These are phyloP conservation scores for Hipposideros larvatus DNA, from an alignment of 2,797 vertebrate genomes.

Conservation along the genomic window DNA sequence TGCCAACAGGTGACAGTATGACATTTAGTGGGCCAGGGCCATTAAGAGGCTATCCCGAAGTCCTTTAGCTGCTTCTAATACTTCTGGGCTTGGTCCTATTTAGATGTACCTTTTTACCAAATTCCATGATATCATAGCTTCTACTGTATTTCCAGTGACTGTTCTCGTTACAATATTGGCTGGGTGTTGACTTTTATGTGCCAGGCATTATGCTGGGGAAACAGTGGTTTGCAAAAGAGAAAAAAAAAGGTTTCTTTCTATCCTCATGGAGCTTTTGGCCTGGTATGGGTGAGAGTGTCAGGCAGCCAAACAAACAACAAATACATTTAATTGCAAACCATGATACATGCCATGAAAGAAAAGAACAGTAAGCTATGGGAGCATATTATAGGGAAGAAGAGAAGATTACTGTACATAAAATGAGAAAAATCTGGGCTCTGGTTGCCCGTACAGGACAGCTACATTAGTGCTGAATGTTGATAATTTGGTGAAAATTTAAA, in stretches of 20 bases:
- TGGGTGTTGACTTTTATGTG: neutral
- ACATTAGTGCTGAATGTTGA: neutral
- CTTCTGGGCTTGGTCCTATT: neutral
- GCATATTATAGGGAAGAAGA: neutral
- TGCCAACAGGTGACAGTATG: neutral
- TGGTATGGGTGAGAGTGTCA: neutral
- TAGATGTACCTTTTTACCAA: constrained; percentile 7
- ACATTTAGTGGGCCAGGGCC: neutral
- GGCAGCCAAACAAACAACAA: neutral
- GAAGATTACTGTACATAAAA: neutral
- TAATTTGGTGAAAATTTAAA: neutral
- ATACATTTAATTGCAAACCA: neutral
- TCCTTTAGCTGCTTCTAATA: neutral
- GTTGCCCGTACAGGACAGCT: neutral
- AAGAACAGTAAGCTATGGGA: neutral
- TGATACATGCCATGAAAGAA: neutral
- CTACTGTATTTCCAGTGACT: neutral
- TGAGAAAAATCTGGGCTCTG: neutral
- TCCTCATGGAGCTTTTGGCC: neutral
- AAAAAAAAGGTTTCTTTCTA: neutral
- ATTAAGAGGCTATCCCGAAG: neutral
- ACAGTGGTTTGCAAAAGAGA: neutral
- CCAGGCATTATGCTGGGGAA: neutral
- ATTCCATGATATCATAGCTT: neutral
- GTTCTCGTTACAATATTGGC: neutral